Evolutionary conservation across 2,797 vertebrate genomes (phyloP).

Genomic region (Aphelocoma californica): DNA sequence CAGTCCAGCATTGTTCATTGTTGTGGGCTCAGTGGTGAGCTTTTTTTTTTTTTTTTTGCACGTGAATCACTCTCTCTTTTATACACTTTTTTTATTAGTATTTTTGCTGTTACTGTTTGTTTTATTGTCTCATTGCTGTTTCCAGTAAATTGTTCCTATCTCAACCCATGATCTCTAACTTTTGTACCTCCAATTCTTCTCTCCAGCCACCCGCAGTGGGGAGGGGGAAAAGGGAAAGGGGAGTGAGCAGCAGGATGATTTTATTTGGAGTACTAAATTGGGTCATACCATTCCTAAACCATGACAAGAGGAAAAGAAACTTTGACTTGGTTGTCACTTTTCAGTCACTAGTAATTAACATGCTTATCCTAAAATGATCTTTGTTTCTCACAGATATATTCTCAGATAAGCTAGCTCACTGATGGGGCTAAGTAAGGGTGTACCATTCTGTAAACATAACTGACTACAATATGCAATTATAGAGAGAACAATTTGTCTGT

Average conservation of each 20-base stretch:
- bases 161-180: not conserved
- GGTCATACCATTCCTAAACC: not conserved
- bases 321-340: not conserved
- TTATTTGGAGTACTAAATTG: not conserved
- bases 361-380: not conserved
- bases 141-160: not conserved
- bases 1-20: accelerated
- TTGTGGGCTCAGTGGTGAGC: accelerated
- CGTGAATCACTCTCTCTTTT: not conserved
- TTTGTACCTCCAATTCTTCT: not conserved
- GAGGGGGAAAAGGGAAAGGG: not conserved
- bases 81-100: not conserved
- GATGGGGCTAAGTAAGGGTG: not conserved
- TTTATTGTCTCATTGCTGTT: not conserved
- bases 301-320: not conserved
- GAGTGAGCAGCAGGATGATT: not conserved
- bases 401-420: not conserved
- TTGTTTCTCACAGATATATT: not conserved
- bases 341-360: not conserved
- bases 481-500: not conserved
- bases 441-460: not conserved
- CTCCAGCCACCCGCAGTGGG: not conserved
- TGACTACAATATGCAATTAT: not conserved
- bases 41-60: not conserved
- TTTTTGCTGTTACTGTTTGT: not conserved